These are phyloP conservation scores for Odontophorus gujanensis DNA, from an alignment of 2,113 vertebrate species.

Conservation along the genomic window DNA sequence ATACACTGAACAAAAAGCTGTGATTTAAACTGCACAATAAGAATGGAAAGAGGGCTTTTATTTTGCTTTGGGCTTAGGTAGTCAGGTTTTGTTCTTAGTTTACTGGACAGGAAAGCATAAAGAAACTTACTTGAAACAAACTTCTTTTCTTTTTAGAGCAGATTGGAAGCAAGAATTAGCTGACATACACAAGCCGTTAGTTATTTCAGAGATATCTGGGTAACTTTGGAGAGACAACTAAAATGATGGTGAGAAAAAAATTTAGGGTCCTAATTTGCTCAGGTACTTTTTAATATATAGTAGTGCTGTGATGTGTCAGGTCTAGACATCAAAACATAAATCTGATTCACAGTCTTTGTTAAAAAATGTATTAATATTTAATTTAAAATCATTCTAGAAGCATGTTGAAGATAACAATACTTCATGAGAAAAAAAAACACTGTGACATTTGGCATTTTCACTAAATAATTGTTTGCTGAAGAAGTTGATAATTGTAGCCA, in stretches of 20 bases:
- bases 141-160: neutral
- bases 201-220: neutral
- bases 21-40: neutral
- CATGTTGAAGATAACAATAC: neutral
- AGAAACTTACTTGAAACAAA: neutral
- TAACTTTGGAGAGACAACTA: neutral
- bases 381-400: neutral
- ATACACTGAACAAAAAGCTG: neutral
- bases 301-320: neutral
- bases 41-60: accelerated
- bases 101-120: accelerated
- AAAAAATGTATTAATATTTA: neutral
- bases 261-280: neutral
- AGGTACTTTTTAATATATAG: neutral
- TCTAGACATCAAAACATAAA: neutral
- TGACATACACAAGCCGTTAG: neutral
- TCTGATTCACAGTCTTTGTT: neutral
- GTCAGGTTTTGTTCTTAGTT: neutral
- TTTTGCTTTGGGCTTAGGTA: neutral
- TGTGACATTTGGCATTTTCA: neutral
- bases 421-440: neutral
- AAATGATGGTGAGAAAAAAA: neutral
- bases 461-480: neutral
- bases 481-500: neutral
- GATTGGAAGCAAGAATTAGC: neutral